Base-by-base conservation (phyloP, 2,113 vertebrate species). In the Sus scrofa region DNA sequence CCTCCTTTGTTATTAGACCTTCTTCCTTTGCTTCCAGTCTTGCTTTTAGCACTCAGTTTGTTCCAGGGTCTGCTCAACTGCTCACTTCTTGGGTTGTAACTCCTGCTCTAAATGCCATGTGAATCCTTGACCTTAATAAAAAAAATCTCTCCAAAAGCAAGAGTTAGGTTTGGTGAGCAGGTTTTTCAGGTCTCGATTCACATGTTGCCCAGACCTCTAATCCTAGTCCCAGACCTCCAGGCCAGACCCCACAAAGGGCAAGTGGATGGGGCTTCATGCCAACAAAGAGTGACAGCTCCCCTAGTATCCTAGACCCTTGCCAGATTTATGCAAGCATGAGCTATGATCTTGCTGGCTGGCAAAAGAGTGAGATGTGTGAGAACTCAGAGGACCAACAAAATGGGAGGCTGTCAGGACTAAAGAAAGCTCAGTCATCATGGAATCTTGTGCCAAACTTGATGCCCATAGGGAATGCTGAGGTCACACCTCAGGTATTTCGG, bases 321-420 rank as follows among this genome's bases (percentile, higher is more conserved):
- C 87, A 96, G 32, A 19, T 81, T 77, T 96, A 27, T 75, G 15
- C 12, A 77, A 87, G 4, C 12, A 22, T 30, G 95, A 37, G 10
- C 30, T 83, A 86, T 54, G 15, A 74, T 92, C 93, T 93, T 90
- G 1, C 52, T 92, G 50, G 52, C 34, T 92, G 65, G 52, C 34
- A 84, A 20, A 75, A 86, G 24, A 67, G 15, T 67, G 20, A 83
- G 65, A 37, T 81, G 18, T 95, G 77, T 84, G 24, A 96, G 14
- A 88, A 92, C 20, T 89, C 85, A 90, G 37, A 94, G 30, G 24
- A 74, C 7, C 30, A 56, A 79, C n/a, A 94, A 65, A 95, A 34
- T 60, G 7, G 7, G 37, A 75, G 19, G 39, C 34, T 96, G 32
- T 78, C 89, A 79, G 20, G 27, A 92, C 14, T 77, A 71, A 74